Evolutionary conservation across 1,140 invertebrate species (phyloP), one percentile per base, ranked within the genome.

Genomic region (Drosophila oshimai): DNA sequence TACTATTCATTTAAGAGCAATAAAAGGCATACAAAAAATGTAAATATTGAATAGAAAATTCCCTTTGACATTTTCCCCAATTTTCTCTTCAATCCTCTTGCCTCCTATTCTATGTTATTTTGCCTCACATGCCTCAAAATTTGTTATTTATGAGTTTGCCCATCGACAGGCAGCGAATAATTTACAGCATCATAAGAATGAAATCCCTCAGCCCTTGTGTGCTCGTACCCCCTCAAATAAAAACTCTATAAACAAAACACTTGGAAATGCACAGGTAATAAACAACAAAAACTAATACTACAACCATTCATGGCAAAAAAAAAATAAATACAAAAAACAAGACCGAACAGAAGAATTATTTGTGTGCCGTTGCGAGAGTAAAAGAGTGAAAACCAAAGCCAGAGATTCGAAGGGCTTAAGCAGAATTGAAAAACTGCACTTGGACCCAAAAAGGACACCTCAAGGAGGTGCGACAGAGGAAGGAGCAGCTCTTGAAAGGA

Each of bases 201-300:
- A 29, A 37, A 36, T 18, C 20, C 12, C 46, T 9, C 28, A 9
- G 20, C 45, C 17, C 29, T 22, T 28, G 12, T n/a, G n/a, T n/a
- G n/a, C n/a, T n/a, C n/a, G n/a, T n/a, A n/a, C 4, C n/a, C 36
- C 10, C 7, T 24, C 28, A 6, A 22, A 9, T 22, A 9, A 33
- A 24, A 10, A 13, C 36, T 41, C 57, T 41, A 69, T 84, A 84
- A 80, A 84, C 80, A 86, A 79, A 84, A 68, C 75, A 84, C 80
- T 84, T 77, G 70, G 51, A 58, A 61, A 58, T 71, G 57, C 74
- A 72, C 71, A 72, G 65, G 57, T 64, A 86, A 75, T 73, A 80
- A 84, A 84, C 75, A 83, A 80, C 34, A 71, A 71, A 17, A 78
- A 58, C 36, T 61, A 60, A 45, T 60, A 24, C 46, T 12, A 60